A percentile compares a stretch with the other conserved stretches of the same genome.
Conservation (phyloP, 2,113 vertebrate genomes). For the Isichthys henryi region DNA sequence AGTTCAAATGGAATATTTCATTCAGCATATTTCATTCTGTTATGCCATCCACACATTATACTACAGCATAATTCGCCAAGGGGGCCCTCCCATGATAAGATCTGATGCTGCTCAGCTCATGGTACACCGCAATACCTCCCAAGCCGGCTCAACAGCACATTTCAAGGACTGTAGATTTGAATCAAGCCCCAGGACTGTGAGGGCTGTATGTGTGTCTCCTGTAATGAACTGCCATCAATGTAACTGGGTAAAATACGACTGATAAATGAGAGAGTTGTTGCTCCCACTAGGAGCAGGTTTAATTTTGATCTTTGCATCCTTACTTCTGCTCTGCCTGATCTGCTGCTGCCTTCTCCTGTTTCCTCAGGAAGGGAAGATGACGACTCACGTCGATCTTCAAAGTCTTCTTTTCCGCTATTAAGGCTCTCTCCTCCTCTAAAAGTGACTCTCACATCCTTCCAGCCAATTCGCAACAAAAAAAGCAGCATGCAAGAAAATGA, state of each 20-base stretch:
- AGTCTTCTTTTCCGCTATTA: constrained; percentile 12
- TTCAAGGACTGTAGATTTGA: neutral
- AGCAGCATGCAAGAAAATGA: constrained; percentile 24
- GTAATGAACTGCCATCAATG: neutral
- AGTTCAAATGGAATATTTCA: too few relatives aligned
- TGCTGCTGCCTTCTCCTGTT: constrained; percentile 25
- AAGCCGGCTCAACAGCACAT: neutral
- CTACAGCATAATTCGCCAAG: neutral
- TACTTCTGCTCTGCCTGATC: neutral
- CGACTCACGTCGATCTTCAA: constrained; percentile 33
- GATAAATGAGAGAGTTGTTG: neutral
- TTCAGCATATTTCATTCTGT: neutral
- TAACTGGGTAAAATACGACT: neutral
- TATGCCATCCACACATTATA: neutral
- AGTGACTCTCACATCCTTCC: constrained; percentile 31
- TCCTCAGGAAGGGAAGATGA: constrained; percentile 20
- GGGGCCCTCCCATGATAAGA: neutral
- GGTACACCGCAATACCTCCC: neutral
- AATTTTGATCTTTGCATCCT: constrained; percentile 22
- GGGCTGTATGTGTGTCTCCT: neutral
- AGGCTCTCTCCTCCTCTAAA: constrained; percentile 16
- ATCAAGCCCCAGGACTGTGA: neutral
- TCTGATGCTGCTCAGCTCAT: neutral
- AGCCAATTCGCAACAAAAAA: constrained; percentile 31
- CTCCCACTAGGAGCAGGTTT: neutral